Evolutionary conservation across 2,888 invertebrate species (phyloP).

Genomic region (Osmoderma eremita): DNA sequence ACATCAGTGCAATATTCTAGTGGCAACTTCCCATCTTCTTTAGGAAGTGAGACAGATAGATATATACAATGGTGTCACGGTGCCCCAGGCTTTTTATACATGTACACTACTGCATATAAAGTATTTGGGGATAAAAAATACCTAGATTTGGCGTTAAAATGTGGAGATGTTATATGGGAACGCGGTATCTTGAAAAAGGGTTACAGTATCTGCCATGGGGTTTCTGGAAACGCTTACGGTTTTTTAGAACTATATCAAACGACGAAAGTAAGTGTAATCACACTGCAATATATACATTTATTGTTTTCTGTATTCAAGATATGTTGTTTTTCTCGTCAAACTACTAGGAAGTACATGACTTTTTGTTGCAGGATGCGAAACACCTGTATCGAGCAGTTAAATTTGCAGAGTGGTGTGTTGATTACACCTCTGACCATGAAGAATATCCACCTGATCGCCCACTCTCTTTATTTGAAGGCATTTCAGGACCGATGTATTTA

Average conservation of each 20-base stretch:
- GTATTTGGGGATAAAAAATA: conserved; percentile 75
- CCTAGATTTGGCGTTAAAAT: conserved; percentile 73
- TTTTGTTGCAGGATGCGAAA: conserved; percentile 69
- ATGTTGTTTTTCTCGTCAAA: no score
- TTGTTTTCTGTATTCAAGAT: not conserved
- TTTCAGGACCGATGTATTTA: conserved; percentile 81
- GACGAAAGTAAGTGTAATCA: conserved; percentile 69
- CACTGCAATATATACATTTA: not conserved
- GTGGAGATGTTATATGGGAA: conserved; percentile 83
- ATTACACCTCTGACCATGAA: conserved; percentile 75
- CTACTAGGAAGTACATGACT: not conserved
- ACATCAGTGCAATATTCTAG: conserved; percentile 67
- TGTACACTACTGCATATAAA: conserved; percentile 75
- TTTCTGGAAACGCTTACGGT: conserved; percentile 86
- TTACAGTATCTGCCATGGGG: conserved; percentile 89
- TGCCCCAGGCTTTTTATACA: conserved; percentile 85
- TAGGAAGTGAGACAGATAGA: conserved; percentile 75
- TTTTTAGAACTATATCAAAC: conserved; percentile 81
- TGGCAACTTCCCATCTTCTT: conserved; percentile 82
- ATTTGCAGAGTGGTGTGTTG: conserved; percentile 84
- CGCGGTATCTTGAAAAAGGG: conserved; percentile 85
- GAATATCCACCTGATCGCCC: conserved; percentile 80
- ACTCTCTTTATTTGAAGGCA: conserved; percentile 84
- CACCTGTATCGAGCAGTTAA: conserved; percentile 80
- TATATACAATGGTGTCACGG: conserved; percentile 95